Evolutionary conservation across 2,888 invertebrate species (phyloP).

Genomic region (Plagiodera versicolora): DNA sequence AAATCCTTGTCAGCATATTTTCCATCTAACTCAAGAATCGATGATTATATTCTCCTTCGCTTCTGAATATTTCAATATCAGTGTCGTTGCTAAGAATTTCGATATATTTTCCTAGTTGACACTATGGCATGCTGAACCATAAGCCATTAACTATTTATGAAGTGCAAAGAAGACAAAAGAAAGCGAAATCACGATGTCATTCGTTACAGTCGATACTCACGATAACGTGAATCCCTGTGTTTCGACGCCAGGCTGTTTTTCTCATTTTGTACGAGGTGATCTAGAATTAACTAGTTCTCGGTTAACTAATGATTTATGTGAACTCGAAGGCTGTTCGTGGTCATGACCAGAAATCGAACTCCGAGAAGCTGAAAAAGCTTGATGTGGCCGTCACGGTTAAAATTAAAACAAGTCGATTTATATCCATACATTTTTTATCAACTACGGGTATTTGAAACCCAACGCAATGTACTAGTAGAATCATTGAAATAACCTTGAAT

Average conservation of each 20-base stretch:
- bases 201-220: constrained; percentile 47
- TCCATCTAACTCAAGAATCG: no score
- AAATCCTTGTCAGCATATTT: no score
- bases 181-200: constrained; percentile 52
- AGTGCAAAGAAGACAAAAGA: constrained; percentile 49
- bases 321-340: constrained; percentile 10
- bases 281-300: constrained; percentile 12
- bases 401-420: not conserved
- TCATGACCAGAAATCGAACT: constrained; percentile 7
- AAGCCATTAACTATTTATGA: constrained; percentile 50
- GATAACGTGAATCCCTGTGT: constrained; percentile 47
- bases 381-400: not conserved
- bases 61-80: no score
- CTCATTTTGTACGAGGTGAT: constrained; percentile 21
- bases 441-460: no score
- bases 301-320: constrained; percentile 11
- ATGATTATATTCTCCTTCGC: no score
- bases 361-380: not conserved
- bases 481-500: no score
- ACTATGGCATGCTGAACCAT: constrained; percentile 30
- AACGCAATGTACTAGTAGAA: no score
- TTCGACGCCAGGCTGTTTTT: constrained; percentile 33
- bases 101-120: constrained; percentile 11
- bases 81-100: not conserved
- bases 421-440: not conserved